Conservation (phyloP, 2,888 invertebrate genomes). For the Pyrrhia umbra region DNA sequence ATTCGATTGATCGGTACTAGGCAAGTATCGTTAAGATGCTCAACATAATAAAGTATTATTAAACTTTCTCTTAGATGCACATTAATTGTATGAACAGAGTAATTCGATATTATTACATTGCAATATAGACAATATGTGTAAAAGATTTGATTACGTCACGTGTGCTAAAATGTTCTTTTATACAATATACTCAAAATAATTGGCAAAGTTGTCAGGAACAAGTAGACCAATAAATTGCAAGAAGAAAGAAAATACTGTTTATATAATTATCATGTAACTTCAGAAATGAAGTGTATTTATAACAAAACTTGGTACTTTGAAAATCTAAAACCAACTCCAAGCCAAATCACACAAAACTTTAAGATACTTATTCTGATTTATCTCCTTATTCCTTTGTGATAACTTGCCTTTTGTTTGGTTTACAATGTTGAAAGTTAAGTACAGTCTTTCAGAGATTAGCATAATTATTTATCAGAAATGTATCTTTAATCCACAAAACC, state of each 20-base stretch:
- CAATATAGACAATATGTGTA: slow-evolving; percentile 13
- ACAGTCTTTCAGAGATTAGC: slow-evolving; percentile 32
- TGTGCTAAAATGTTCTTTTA: slow-evolving; percentile 26
- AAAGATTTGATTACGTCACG: slow-evolving; percentile 30
- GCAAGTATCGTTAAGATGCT: not conserved
- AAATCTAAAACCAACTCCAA: slow-evolving; percentile 29
- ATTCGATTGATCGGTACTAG: slow-evolving; percentile 5
- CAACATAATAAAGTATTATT: not conserved
- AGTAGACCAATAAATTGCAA: not conserved
- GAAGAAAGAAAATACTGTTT: slow-evolving; percentile 21
- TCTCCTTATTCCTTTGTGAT: slow-evolving; percentile 15
- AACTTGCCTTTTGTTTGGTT: slow-evolving; percentile 26
- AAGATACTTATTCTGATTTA: slow-evolving; percentile 33
- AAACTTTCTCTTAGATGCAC: slow-evolving; percentile 12
- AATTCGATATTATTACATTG: not conserved
- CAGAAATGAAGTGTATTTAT: slow-evolving; percentile 18
- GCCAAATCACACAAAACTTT: slow-evolving; percentile 22
- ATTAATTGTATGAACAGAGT: slow-evolving; percentile 15
- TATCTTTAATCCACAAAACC: slow-evolving; percentile 40
- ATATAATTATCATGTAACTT: slow-evolving; percentile 13
- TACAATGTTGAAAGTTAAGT: slow-evolving; percentile 43
- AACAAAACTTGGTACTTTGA: slow-evolving; percentile 35
- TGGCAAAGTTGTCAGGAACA: slow-evolving; percentile 13
- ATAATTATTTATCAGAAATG: slow-evolving; percentile 25
- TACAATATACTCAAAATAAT: not conserved